A percentile compares a stretch with the other conserved stretches of the same genome.
phyloP scores from a whole-genome alignment of 2,888 invertebrate species.

The Archaeoteleia sp. region DNA sequence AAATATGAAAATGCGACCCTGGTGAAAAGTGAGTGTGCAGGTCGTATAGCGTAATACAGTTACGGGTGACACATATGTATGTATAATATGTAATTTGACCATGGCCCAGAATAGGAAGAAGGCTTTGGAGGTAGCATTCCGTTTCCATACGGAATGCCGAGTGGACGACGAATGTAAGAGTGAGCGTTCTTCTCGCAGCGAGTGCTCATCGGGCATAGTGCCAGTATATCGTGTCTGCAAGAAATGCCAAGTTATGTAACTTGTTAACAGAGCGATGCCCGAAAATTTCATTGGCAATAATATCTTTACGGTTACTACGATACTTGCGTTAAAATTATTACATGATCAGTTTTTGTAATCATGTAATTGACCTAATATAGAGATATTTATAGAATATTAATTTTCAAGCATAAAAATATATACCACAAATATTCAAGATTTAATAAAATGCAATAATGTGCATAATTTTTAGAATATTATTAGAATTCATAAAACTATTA shows the following conservation, averaged over 20 bases:
- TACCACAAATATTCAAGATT: too few species aligned
- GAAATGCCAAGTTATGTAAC: conserved; percentile 24
- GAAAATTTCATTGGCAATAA: conserved; percentile 58
- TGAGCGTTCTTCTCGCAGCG: too few species aligned
- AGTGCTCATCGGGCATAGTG: not conserved
- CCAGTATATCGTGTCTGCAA: not conserved
- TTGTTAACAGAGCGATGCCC: conserved; percentile 38
- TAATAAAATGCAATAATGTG: too few species aligned
- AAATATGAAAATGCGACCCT: conserved; percentile 40
- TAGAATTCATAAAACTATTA: too few species aligned
- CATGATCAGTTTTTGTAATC: too few species aligned
- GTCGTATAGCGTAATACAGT: conserved; percentile 9
- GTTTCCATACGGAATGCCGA: conserved; percentile 43
- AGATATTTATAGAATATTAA: too few species aligned
- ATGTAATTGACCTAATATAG: too few species aligned
- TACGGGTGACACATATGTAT: conserved; percentile 35
- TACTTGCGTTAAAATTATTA: too few species aligned
- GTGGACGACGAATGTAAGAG: conserved; percentile 30
- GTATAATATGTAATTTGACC: conserved; percentile 57
- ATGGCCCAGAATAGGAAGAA: conserved; percentile 63
- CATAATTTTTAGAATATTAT: too few species aligned
- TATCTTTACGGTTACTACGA: too few species aligned
- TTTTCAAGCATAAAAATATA: too few species aligned
- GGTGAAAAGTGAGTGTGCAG: conserved; percentile 34
- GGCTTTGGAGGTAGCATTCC: conserved; percentile 41